Percentiles rank a stretch among this genome's conserved stretches.
Conservation (phyloP, 1,140 invertebrate species). For the Caenorhabditis brenneri region DNA sequence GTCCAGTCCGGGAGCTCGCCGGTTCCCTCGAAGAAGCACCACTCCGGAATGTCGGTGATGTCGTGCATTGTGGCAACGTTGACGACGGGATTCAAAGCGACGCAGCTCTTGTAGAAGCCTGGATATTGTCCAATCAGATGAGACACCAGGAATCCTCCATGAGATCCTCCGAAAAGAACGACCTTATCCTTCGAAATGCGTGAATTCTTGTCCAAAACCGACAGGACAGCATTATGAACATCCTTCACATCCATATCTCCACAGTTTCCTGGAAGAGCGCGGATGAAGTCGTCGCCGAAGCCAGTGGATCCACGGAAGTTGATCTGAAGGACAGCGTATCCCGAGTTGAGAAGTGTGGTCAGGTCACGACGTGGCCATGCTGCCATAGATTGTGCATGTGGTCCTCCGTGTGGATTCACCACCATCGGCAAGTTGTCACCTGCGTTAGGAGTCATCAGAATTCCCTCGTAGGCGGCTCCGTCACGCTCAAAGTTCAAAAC, state of each 20-base stretch:
- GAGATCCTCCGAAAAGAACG: slow-evolving; percentile 80
- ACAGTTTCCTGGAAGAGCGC: slow-evolving; percentile 79
- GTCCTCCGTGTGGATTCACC: slow-evolving; percentile 81
- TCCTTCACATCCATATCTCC: slow-evolving; percentile 84
- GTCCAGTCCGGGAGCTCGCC: slow-evolving; percentile 65
- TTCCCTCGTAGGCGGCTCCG: slow-evolving; percentile 70
- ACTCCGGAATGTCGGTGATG: slow-evolving; percentile 84
- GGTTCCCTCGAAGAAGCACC: slow-evolving; percentile 73
- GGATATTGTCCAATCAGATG: slow-evolving; percentile 78
- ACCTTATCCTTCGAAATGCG: slow-evolving; percentile 68
- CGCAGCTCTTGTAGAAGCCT: slow-evolving; percentile 78
- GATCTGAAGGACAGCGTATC: slow-evolving; percentile 80
- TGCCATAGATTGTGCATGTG: slow-evolving; percentile 75
- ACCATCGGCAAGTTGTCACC: slow-evolving; percentile 70
- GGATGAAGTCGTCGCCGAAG: slow-evolving; percentile 79
- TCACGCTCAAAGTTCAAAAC: slow-evolving; percentile 56
- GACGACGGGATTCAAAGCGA: slow-evolving; percentile 82
- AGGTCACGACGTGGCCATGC: slow-evolving; percentile 59
- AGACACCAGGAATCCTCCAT: slow-evolving; percentile 86
- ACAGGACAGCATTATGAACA: slow-evolving; percentile 71
- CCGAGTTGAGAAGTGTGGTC: slow-evolving; percentile 63
- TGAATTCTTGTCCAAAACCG: slow-evolving; percentile 53
- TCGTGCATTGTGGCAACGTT: slow-evolving; percentile 76
- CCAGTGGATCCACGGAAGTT: slow-evolving; percentile 89
- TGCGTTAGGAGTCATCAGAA: slow-evolving; percentile 63